Base-by-base conservation (phyloP, 2,113 vertebrate genomes). In the Phalacrocorax pelagicus region DNA sequence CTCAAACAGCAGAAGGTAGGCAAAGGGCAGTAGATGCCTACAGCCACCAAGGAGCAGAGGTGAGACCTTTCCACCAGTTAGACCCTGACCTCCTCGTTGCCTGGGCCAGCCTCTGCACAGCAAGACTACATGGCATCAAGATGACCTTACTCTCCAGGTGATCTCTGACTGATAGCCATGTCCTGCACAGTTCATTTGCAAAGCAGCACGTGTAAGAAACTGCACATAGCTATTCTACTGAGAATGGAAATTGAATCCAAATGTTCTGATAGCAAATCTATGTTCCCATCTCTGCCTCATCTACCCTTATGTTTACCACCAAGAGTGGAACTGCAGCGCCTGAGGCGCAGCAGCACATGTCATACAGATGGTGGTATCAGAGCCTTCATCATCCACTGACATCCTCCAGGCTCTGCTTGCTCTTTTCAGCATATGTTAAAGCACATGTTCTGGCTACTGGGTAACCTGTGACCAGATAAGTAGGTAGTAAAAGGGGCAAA, bases 191-290 rank as follows among this genome's bases (percentile, higher is more conserved):
- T 8, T 52, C 34, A 22, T 83, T 58, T 71, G 42, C 83, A 84
- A 81, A 71, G 73, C 65, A 71, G 77, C 52, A 52, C 61, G 14
- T 82, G 29, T 51, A 63, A 84, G 85, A 59, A 69, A 87, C 26
- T 54, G 59, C 70, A 81, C n/a, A 21, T 36, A 44, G 40, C 7
- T 88, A 78, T 69, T 96, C 85, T 59, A 16, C 74, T 38, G 38
- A 85, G 91, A 79, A 94, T 61, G 87, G 73, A 93, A 96, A 96
- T 13, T 34, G 78, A 94, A 93, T 67, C 63, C 84, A 96, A 42
- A 89, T 36, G 79, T 77, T 54, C 49, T 63, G 86, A 87, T 38
- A 92, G 88, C 34, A 70, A 87, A 97, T 93, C 92, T 97, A 24
- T 8, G 8, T 24, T 72, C 47, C 49, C 78, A 70, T 95, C 91